phyloP scores from a whole-genome alignment of 2,113 vertebrate species.

The Numenius arquata region DNA sequence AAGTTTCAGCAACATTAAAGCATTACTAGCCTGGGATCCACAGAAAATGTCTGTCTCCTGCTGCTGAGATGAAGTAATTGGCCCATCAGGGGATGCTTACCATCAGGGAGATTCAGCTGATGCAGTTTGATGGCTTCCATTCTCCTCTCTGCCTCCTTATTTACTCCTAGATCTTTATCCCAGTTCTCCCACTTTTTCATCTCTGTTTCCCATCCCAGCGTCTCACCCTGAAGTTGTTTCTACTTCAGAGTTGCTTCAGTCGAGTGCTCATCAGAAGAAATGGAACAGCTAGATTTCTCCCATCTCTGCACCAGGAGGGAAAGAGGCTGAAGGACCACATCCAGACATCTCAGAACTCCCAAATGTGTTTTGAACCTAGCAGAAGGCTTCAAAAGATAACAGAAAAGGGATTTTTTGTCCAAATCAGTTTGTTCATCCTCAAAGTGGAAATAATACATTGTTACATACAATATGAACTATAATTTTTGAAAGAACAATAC shows the following conservation, averaged over 20 bases:
- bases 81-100: constrained; percentile 24
- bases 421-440: neutral
- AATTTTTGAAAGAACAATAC: neutral
- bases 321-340: neutral
- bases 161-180: neutral
- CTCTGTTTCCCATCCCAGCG: neutral
- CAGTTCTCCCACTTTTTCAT: neutral
- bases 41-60: constrained; percentile 8
- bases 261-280: neutral
- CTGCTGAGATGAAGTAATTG: constrained; percentile 46
- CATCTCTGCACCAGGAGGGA: neutral
- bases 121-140: neutral
- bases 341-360: neutral
- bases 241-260: neutral
- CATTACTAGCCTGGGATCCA: neutral
- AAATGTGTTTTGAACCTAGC: neutral
- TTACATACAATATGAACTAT: neutral
- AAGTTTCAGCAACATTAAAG: constrained; percentile 30
- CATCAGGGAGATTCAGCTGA: neutral
- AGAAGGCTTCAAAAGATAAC: neutral
- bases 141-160: constrained; percentile 3
- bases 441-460: neutral
- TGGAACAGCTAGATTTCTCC: neutral
- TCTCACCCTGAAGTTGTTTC: neutral
- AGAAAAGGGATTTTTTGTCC: neutral